These are phyloP conservation scores for Emys orbicularis DNA, from an alignment of 2,797 vertebrate species.

Conservation along the genomic window DNA sequence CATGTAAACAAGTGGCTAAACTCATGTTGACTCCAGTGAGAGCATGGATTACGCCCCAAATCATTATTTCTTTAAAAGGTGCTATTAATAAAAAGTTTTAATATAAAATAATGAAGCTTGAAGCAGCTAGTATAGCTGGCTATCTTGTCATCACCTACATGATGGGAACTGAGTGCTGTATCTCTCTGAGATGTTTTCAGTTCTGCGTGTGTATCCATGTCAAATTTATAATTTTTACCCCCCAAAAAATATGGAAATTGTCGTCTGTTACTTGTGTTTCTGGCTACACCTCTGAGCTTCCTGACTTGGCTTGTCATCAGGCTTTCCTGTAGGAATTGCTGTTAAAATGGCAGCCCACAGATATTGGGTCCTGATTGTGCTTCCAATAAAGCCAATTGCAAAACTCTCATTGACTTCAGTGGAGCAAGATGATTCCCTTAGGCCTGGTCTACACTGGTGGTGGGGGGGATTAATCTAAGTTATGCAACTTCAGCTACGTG, in stretches of 20 bases:
- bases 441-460: too few species aligned
- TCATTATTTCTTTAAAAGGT: background rate
- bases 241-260: background rate
- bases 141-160: background rate
- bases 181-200: background rate
- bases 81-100: background rate
- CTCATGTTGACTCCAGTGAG: background rate
- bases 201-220: background rate
- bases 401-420: background rate
- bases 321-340: background rate
- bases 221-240: background rate
- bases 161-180: background rate
- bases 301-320: background rate
- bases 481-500: too few species aligned
- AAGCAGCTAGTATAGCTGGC: rapidly evolving
- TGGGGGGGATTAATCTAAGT: too few species aligned
- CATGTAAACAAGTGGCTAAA: too few species aligned
- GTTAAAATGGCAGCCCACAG: background rate
- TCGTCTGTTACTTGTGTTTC: background rate
- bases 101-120: background rate
- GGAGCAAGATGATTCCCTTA: background rate
- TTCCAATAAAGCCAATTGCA: background rate
- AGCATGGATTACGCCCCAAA: background rate
- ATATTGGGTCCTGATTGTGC: background rate
- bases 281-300: background rate